Conservation (phyloP, 1,140 invertebrate species). For the Pseudomyrmex dendroicus region DNA sequence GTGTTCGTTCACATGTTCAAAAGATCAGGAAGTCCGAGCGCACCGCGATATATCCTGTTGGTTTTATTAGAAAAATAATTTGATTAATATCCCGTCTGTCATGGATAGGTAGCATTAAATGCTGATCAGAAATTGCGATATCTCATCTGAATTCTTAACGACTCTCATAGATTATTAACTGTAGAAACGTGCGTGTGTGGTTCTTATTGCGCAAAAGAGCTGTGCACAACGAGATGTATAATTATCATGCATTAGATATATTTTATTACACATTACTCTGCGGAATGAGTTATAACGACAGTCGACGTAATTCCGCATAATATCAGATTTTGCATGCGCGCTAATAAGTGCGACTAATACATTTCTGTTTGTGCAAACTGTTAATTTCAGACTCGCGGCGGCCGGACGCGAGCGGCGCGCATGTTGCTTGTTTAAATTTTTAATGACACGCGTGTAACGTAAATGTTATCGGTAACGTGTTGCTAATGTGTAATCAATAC, state of each 20-base stretch:
- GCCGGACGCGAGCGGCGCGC: neutral
- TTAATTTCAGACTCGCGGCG: constrained; percentile 24
- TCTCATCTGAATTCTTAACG: constrained; percentile 63
- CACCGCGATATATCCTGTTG: constrained; percentile 3
- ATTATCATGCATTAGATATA: constrained; percentile 39
- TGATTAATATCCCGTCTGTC: constrained; percentile 66
- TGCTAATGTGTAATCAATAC: constrained; percentile 54
- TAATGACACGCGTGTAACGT: constrained; percentile 18
- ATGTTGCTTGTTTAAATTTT: constrained; percentile 37
- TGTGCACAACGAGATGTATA: constrained; percentile 1
- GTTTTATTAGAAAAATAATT: constrained; percentile 67
- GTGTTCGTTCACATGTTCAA: constrained; percentile 17
- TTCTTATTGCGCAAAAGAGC: constrained; percentile 28
- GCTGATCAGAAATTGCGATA: constrained; percentile 47
- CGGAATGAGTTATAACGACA: constrained; percentile 19
- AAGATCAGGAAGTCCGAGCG: constrained; percentile 14
- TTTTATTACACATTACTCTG: constrained; percentile 27
- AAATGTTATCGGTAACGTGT: constrained; percentile 33
- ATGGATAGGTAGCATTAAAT: constrained; percentile 61
- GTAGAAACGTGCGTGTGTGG: neutral
- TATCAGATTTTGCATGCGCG: constrained; percentile 18
- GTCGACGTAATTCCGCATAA: constrained; percentile 46
- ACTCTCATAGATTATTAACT: constrained; percentile 53
- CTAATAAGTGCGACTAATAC: constrained; percentile 36
- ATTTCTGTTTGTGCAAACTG: constrained; percentile 33